Evolutionary conservation across 2,888 invertebrate species (phyloP).

Genomic region (Metopia argyrocephala): DNA sequence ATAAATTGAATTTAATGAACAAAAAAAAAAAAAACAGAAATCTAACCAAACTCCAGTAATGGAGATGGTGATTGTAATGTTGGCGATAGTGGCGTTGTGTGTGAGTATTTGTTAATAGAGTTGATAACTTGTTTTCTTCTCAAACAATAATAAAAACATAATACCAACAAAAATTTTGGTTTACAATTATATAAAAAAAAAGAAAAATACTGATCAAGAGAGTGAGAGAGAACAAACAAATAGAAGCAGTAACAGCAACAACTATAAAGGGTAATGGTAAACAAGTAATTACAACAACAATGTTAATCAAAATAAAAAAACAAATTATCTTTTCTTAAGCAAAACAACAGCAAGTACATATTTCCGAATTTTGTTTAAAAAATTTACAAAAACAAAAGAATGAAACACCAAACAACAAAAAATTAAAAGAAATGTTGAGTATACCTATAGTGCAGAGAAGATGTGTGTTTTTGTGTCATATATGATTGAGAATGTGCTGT

Average conservation of each 20-base stretch:
- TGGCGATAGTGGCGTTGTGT: constrained; percentile 7
- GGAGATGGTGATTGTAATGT: background rate
- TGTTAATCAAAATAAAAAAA: constrained; percentile 54
- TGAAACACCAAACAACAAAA: constrained; percentile 56
- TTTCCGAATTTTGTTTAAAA: constrained; percentile 22
- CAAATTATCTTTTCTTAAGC: constrained; percentile 49
- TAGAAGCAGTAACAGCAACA: constrained; percentile 66
- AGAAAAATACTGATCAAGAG: constrained; percentile 28
- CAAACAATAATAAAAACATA: constrained; percentile 6
- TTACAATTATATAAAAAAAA: constrained; percentile 49
- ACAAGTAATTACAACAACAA: constrained; percentile 55
- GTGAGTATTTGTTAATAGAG: background rate
- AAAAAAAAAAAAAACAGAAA: background rate
- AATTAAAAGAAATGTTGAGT: background rate
- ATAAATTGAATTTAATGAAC: background rate
- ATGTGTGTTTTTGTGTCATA: too few relatives aligned
- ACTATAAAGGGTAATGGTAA: constrained; percentile 57
- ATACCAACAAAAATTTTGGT: background rate
- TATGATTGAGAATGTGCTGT: background rate
- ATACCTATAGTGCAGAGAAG: background rate
- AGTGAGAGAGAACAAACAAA: constrained; percentile 27
- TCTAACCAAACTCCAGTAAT: background rate
- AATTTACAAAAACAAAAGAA: constrained; percentile 35
- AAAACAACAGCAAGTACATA: constrained; percentile 32
- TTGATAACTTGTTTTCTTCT: constrained; percentile 73